Evolutionary conservation across 2,113 vertebrate genomes (phyloP).

Genomic region (Vulpes lagopus): DNA sequence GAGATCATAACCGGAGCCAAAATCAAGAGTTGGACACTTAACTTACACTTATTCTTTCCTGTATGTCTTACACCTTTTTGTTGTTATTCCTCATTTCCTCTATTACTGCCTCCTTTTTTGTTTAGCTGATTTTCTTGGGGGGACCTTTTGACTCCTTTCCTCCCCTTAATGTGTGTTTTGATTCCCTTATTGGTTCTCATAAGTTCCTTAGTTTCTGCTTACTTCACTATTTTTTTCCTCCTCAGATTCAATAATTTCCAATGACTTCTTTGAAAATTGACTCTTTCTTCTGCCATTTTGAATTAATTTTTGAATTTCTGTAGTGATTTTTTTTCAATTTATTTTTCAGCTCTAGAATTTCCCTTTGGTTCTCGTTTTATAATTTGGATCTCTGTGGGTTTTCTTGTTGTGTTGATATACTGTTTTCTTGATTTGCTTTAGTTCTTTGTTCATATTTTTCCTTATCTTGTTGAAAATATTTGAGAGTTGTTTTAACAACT

Average conservation of each 20-base stretch:
- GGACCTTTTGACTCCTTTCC: not conserved
- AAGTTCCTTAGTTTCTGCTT: not conserved
- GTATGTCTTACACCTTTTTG: not conserved
- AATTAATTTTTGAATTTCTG: not conserved
- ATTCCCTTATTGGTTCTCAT: not conserved
- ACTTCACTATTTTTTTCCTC: not conserved
- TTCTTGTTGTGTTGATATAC: not conserved
- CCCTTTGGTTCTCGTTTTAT: not conserved
- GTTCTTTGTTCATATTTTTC: not conserved
- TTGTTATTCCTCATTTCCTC: not conserved
- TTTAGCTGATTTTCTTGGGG: not conserved
- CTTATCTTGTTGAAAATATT: not conserved
- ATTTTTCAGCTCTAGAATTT: not conserved
- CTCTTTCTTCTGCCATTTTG: not conserved
- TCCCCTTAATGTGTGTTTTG: not conserved
- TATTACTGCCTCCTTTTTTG: not conserved
- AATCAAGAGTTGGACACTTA: too few species aligned
- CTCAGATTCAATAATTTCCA: not conserved
- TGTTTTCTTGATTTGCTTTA: not conserved
- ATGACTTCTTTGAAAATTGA: not conserved
- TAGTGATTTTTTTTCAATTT: not conserved
- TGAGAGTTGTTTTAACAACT: not conserved
- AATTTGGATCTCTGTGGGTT: not conserved
- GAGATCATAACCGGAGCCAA: not conserved
- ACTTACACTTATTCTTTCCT: not conserved